A percentile compares a stretch with the other conserved stretches of the same genome.
phyloP scores from a whole-genome alignment of 2,113 vertebrate genomes.

The Myxocyprinus asiaticus region DNA sequence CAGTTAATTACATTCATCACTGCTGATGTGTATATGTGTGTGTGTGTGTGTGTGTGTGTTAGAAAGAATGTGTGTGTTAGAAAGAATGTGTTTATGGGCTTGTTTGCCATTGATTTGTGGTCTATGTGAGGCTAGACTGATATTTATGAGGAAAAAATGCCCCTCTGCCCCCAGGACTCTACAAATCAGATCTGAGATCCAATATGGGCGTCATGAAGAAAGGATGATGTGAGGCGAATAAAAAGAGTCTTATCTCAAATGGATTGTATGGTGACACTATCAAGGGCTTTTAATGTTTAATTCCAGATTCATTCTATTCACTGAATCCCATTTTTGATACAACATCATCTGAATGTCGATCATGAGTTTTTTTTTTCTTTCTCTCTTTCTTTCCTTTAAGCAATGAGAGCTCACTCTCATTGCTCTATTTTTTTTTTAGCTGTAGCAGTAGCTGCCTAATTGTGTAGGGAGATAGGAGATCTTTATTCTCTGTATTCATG shows the following conservation, averaged over 20 bases:
- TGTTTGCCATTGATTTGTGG: slow-evolving; percentile 53
- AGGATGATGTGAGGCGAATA: slow-evolving; percentile 24
- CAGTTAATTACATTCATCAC: background rate
- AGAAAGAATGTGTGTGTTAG: background rate
- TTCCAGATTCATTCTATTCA: slow-evolving; percentile 27
- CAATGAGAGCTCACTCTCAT: slow-evolving; percentile 35
- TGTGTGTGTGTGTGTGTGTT: background rate
- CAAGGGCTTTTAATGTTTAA: slow-evolving; percentile 27
- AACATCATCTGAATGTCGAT: slow-evolving; percentile 5
- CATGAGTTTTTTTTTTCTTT: background rate
- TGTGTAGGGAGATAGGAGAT: slow-evolving; percentile 70
- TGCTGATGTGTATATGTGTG: background rate
- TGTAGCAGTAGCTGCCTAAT: slow-evolving; percentile 65
- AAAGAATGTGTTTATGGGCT: slow-evolving; percentile 25
- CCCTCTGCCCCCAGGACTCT: slow-evolving; percentile 54
- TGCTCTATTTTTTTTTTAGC: slow-evolving; percentile 40
- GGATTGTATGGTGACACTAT: slow-evolving; percentile 35
- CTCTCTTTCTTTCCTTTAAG: slow-evolving; percentile 28
- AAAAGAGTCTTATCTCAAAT: slow-evolving; percentile 35
- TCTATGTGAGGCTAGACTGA: slow-evolving; percentile 37
- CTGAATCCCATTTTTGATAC: slow-evolving; percentile 9
- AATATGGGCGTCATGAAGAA: slow-evolving; percentile 30
- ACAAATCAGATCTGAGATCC: slow-evolving; percentile 51
- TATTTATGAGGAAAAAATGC: slow-evolving; percentile 56
- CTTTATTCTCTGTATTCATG: slow-evolving; percentile 60